Evolutionary conservation across 2,888 invertebrate genomes (phyloP).

Genomic region (Calameuta idolon): DNA sequence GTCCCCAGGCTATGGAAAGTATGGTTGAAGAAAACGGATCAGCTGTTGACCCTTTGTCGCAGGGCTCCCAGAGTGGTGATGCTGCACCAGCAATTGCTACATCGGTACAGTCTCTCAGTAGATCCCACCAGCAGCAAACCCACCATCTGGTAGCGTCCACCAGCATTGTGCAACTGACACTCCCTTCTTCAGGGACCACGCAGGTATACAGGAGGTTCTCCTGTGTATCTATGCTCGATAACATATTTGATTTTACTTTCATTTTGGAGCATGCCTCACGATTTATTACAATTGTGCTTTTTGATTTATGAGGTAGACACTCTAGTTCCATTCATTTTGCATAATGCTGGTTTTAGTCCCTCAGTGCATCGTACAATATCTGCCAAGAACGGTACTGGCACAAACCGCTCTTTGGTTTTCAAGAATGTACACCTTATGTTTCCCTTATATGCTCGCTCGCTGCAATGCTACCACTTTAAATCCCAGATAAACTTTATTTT

Average conservation of each 20-base stretch:
- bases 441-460: neutral
- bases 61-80: conserved; percentile 69
- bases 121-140: conserved; percentile 65
- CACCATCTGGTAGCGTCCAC: conserved; percentile 72
- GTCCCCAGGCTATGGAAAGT: conserved; percentile 82
- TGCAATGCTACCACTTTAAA: neutral
- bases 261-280: conserved; percentile 2
- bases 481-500: neutral
- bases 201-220: conserved; percentile 62
- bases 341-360: conserved; percentile 60
- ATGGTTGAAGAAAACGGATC: conserved; percentile 93
- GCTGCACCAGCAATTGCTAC: conserved; percentile 70
- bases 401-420: neutral
- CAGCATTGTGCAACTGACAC: conserved; percentile 89
- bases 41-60: conserved; percentile 72
- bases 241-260: neutral
- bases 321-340: conserved; percentile 41
- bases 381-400: neutral
- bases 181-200: conserved; percentile 69
- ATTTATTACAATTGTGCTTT: neutral
- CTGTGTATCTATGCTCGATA: conserved; percentile 22
- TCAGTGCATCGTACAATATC: neutral
- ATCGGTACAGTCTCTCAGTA: conserved; percentile 69
- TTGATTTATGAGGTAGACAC: neutral
- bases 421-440: neutral